Conservation (phyloP, 2,888 invertebrate genomes). For the Hypercompe scribonia region DNA sequence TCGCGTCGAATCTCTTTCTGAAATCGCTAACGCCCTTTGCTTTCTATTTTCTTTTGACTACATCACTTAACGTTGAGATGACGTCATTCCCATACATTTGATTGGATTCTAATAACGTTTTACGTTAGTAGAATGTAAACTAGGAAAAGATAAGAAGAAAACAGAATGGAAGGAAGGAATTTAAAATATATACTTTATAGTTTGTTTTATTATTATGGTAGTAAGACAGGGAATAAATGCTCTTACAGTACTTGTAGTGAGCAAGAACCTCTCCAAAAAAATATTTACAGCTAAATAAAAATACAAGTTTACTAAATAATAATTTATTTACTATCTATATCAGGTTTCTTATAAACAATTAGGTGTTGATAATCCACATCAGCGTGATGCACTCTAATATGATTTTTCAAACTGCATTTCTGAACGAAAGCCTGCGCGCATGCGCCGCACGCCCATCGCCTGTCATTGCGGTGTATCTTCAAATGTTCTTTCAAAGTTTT, state of each 20-base stretch:
- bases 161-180: too few relatives aligned
- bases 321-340: constrained; percentile 35
- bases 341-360: constrained; percentile 40
- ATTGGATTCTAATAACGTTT: too few relatives aligned
- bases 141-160: too few relatives aligned
- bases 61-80: too few relatives aligned
- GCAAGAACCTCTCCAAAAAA: neutral
- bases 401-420: constrained; percentile 61
- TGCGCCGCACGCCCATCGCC: constrained; percentile 51
- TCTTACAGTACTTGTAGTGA: neutral
- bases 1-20: too few relatives aligned
- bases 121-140: too few relatives aligned
- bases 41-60: too few relatives aligned
- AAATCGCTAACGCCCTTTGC: too few relatives aligned
- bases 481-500: constrained; percentile 58
- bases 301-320: neutral
- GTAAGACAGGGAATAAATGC: too few relatives aligned
- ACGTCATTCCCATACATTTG: too few relatives aligned
- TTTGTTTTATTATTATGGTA: too few relatives aligned
- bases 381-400: constrained; percentile 49
- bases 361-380: constrained; percentile 32
- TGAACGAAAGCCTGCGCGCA: constrained; percentile 62
- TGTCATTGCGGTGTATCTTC: constrained; percentile 61
- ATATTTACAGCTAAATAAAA: constrained; percentile 2
- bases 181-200: too few relatives aligned